Evolutionary conservation across 2,113 vertebrate species (phyloP), one percentile per base, ranked within the genome.

Genomic region (Oryzias celebensis): DNA sequence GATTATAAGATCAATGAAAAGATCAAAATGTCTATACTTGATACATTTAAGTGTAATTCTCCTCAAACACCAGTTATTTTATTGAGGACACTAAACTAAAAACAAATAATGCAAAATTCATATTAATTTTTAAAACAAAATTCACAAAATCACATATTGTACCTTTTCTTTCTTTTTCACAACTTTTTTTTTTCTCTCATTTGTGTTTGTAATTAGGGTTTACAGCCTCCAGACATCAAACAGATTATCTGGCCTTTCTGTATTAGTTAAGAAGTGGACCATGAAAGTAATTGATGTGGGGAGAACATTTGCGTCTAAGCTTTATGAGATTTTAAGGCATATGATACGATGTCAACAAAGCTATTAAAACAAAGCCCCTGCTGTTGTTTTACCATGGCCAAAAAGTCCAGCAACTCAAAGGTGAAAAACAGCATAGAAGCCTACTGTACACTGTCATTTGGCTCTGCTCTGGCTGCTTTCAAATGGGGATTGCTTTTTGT

Each of bases 231-330:
- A 87, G 86, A 88, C 81, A 83, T 88, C 68, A 80, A 85, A 76
- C 67, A 50, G 85, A 90, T 91, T 87, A 91, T 91, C 91, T 90
- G 85, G 84, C 80, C 87, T 87, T 85, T 90, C 83, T 86, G 83
- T 85, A 87, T 87, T 85, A 90, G 87, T 80, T 28, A 58, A 75
- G 85, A 88, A 89, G 87, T 82, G 66, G 87, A 90, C 88, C 91
- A 75, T 92, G 90, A 91, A 92, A 91, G 92, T 90, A 91, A 91
- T 89, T 87, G 90, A 85, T 70, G 85, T 90, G 78, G 82, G 83
- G 70, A 86, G 87, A 88, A 88, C 87, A 91, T 92, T 93, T 91
- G 90, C 90, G 90, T 92, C 77, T 82, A 83, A 87, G 85, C 72
- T 61, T 86, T 82, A 90, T 89, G 85, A 64, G 70, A 68, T 89